Percentiles rank a stretch among this genome's conserved stretches.
Evolutionary conservation across 2,888 invertebrate species (phyloP).

Genomic region (Rhodophaea formosa): DNA sequence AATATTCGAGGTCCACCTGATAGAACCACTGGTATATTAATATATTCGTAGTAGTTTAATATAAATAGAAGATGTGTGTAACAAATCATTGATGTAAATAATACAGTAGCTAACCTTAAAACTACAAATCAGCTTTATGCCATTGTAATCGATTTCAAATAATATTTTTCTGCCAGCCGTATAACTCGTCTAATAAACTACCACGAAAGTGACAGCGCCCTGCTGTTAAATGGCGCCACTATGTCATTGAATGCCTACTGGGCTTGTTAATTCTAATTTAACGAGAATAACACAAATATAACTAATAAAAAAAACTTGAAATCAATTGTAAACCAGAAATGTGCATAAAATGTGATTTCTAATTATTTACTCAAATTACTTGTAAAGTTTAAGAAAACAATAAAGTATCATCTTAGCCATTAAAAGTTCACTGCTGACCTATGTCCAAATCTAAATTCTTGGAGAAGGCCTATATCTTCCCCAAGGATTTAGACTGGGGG

Average conservation of each 20-base stretch:
- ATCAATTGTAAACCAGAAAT: background rate
- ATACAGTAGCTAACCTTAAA: slow-evolving; percentile 9
- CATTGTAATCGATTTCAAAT: slow-evolving; percentile 4
- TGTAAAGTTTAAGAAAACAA: too few relatives aligned
- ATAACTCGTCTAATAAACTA: slow-evolving; percentile 10
- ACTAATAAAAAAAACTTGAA: background rate
- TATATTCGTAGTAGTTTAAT: too few relatives aligned
- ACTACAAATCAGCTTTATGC: slow-evolving; percentile 6
- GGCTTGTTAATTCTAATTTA: slow-evolving; percentile 1
- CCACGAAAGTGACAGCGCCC: slow-evolving; percentile 8
- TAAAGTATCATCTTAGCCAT: too few relatives aligned
- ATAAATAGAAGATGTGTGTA: too few relatives aligned
- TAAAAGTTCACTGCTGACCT: too few relatives aligned
- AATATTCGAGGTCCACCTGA: too few relatives aligned
- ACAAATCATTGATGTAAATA: background rate
- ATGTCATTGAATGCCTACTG: slow-evolving; percentile 7
- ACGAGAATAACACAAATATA: background rate
- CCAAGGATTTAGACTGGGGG: too few relatives aligned
- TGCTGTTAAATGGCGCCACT: slow-evolving; percentile 11
- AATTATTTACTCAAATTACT: background rate
- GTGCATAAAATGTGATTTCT: background rate
- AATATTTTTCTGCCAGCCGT: background rate
- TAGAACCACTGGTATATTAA: too few relatives aligned
- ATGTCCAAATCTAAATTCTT: too few relatives aligned
- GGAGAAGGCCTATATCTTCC: too few relatives aligned